Evolutionary conservation across 2,797 vertebrate genomes (phyloP), one percentile per base, ranked within the genome.

Genomic region (Rhincodon typus): DNA sequence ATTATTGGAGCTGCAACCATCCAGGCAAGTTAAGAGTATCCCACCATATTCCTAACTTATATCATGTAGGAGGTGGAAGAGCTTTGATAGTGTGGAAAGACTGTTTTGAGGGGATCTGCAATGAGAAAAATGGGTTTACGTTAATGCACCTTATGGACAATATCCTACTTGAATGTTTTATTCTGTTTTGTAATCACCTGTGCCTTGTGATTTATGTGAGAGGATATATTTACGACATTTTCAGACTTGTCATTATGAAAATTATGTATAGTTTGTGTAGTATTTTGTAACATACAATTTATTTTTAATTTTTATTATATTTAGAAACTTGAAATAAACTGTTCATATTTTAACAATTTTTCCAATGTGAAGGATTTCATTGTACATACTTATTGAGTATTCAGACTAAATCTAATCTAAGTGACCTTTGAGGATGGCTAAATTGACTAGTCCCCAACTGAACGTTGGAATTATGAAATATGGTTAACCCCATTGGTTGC

Each of bases 261-360:
- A 77, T 74, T 25, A 53, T 53, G 93, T 46, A 53, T 74, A 94
- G 19, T 95, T 77, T 77, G 12, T 77, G 15, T 50, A 34, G 15
- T 74, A 95, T 95, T 95, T 95, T 95, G 67, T 95, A 95, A 74
- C 30, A 74, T 74, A 95, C 30, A 6, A 95, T 95, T 53, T 94
- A 94, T 53, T 95, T 94, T 74, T 95, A 95, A 77, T 77, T 93
- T 25, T 69, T 93, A 95, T 77, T 95, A 72, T 77, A 72, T 23
- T n/a, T 74, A 94, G 70, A 94, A 74, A 77, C 38, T 94, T 53
- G 27, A 95, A 95, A 95, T 95, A 95, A 95, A 95, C 46, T 57
- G 69, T 95, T 74, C 94, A 95, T 46, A 69, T 94, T 94, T 94
- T 93, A 67, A 38, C 34, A 91, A 42, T 93, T 1, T 93, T 93